Evolutionary conservation across 2,797 vertebrate species (phyloP), one percentile per base, ranked within the genome.

Genomic region (Helostoma temminkii): DNA sequence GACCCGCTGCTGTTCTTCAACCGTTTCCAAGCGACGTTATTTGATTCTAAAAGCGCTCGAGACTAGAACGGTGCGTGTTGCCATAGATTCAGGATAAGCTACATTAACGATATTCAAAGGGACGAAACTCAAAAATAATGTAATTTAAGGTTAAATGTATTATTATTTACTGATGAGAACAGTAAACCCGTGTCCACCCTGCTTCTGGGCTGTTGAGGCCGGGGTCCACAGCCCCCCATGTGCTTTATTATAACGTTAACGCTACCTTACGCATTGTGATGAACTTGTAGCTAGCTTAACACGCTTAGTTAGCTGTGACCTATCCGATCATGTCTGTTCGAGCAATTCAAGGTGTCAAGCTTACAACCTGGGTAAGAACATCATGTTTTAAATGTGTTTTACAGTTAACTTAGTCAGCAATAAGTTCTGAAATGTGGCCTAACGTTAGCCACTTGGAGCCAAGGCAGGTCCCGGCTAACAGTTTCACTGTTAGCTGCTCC

Each of bases 401-500:
- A 0, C 2, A 14, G 5, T 25, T 11, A 66, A 59, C 41, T 60
- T 56, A 6, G 26, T 28, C 16, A 16, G 25, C 12, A 36, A 1
- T 3, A 79, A 88, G 73, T 86, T 82, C 32, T 65, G 43, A 16
- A 47, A 64, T 10, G n/a, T 75, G 88, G 90, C 88, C 90, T 84
- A 74, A 50, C 12, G 39, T 77, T 80, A 79, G 83, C 83, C 50
- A n/a, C 28, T 0, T n/a, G n/a, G 46, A 50, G n/a, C 34, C 16
- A 6, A 34, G 32, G 34, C 57, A 36, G 18, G 28, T 11, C 25
- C 18, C 7, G 18, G 73, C 79, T 76, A 84, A 66, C 71, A 25
- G 9, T 45, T 0, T 0, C 34, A 7, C 12, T 24, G 70, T 66
- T 83, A 86, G 82, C 87, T 58, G 0, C 15, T 16, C 18, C 26